A percentile compares a stretch with the other conserved stretches of the same genome.
Conservation (phyloP, 1,140 invertebrate species). For the Teleopsis dalmanni region DNA sequence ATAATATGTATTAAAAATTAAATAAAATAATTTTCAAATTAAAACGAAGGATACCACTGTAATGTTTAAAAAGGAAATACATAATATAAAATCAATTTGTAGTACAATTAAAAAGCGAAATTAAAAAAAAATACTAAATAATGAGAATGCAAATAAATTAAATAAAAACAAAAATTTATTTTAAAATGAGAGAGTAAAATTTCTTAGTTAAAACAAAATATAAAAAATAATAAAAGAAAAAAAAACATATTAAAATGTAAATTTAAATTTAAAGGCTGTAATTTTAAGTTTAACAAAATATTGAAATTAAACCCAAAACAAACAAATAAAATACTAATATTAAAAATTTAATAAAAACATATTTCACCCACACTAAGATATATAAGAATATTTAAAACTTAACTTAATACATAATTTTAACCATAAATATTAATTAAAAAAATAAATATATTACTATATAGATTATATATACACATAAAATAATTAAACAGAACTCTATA, state of each 20-base stretch:
- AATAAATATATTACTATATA: not conserved
- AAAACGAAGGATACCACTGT: too few relatives aligned
- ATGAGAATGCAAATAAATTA: not conserved
- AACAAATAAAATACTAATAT: not conserved
- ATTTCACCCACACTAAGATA: conserved; percentile 1
- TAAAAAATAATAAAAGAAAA: not conserved
- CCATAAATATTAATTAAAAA: not conserved
- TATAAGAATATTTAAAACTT: conserved; percentile 1
- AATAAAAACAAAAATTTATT: not conserved
- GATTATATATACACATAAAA: not conserved
- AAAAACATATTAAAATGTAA: not conserved
- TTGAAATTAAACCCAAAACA: not conserved
- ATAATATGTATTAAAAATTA: too few relatives aligned
- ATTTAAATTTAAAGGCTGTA: not conserved
- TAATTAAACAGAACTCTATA: not conserved
- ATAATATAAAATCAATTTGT: not conserved
- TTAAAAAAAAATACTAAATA: not conserved
- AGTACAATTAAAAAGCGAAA: not conserved
- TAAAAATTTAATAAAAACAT: conserved; percentile 4
- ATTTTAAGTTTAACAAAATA: not conserved
- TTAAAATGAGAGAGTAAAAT: not conserved
- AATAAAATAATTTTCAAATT: too few relatives aligned
- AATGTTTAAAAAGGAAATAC: too few relatives aligned
- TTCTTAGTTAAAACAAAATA: conserved; percentile 1
- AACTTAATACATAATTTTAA: conserved; percentile 5